Conservation (phyloP, 2,113 vertebrate species). For the Apteryx owenii region DNA sequence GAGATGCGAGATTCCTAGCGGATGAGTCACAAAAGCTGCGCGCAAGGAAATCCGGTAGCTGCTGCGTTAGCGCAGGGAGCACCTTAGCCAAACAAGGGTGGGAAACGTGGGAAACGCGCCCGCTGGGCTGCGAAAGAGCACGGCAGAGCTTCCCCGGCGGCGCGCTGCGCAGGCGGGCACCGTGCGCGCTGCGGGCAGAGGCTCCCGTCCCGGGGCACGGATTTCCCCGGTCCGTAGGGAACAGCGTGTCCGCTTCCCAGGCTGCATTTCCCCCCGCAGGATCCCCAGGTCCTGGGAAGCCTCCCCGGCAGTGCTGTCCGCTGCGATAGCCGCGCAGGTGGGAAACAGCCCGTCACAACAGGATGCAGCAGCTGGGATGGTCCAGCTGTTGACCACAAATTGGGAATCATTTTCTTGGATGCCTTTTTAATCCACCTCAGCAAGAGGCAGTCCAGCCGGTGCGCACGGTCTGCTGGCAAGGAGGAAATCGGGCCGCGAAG, state of each 20-base stretch:
- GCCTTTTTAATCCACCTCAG: background rate
- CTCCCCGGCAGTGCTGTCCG: background rate
- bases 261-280: background rate
- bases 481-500: fast-evolving
- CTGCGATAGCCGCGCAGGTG: too few species aligned
- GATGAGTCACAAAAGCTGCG: background rate
- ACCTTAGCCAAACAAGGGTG: slow-evolving; percentile 57
- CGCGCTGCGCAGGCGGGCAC: fast-evolving
- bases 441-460: background rate
- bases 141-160: background rate
- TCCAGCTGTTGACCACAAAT: background rate
- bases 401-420: background rate
- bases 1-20: background rate
- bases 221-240: background rate
- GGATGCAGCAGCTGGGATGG: background rate
- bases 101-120: background rate
- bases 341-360: background rate
- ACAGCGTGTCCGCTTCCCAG: background rate
- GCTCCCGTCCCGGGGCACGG: background rate
- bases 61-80: background rate
- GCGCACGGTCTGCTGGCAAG: fast-evolving
- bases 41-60: fast-evolving
- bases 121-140: background rate
- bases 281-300: background rate
- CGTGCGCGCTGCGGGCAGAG: background rate